These are phyloP conservation scores for Drosophila seclusa DNA, from an alignment of 2,888 invertebrate genomes.

Conservation along the genomic window DNA sequence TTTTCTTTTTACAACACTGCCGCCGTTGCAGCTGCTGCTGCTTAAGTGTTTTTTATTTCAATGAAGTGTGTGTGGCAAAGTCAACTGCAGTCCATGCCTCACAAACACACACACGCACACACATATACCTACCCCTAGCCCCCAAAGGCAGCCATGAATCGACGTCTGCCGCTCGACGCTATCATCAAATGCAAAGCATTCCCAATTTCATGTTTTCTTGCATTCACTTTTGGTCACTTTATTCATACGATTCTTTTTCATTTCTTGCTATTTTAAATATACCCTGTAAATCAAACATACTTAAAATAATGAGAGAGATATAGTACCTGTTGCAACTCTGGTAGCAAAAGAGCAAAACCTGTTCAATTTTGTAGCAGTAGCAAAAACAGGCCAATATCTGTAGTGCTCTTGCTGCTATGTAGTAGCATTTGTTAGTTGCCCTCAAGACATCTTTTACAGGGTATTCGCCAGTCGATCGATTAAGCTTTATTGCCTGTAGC, in stretches of 20 bases:
- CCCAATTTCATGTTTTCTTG: conserved; percentile 57
- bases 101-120: neutral
- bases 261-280: neutral
- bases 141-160: conserved; percentile 44
- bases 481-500: neutral
- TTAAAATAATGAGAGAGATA: neutral
- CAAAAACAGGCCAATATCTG: neutral
- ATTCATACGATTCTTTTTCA: conserved; percentile 1
- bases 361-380: too few species aligned
- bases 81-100: conserved; percentile 16
- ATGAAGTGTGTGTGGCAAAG: conserved; percentile 55
- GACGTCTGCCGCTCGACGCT: conserved; percentile 41
- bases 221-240: conserved; percentile 50
- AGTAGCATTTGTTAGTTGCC: accelerated
- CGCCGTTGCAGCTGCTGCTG: conserved; percentile 32
- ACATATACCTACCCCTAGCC: neutral
- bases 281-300: neutral
- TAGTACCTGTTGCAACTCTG: neutral
- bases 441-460: neutral
- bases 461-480: neutral
- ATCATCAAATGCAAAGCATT: conserved; percentile 67
- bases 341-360: neutral
- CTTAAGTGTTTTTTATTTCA: conserved; percentile 75
- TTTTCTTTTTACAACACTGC: conserved; percentile 47
- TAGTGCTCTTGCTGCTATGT: neutral